Base-by-base conservation (phyloP, 2,113 vertebrate genomes). In the Syngnathus floridae region DNA sequence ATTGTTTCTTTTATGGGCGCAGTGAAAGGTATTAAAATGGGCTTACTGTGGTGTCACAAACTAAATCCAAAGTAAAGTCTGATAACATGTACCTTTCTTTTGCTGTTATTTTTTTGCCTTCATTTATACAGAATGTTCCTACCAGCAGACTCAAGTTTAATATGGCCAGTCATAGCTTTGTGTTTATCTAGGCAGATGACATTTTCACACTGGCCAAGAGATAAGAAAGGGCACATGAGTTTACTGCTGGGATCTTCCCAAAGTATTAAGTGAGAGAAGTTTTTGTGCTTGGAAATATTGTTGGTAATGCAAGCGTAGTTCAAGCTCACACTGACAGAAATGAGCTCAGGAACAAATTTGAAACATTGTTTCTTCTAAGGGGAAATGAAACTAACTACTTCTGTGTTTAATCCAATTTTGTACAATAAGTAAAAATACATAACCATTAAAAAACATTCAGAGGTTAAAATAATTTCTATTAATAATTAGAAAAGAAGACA, bases 191-290 rank as follows among this genome's bases (percentile, higher is more conserved):
- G 26, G 26, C 11, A 66, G 72, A 70, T 72, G 69, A 43, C 48
- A 41, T 62, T 70, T 71, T 65, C 49, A 38, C 51, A 26, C 11
- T 12, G n/a, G 19, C 0, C 14, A 46, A 21, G 14, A 12, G 22
- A 10, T 21, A 14, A 35, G 54, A 51, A 63, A 64, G 51, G 22
- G 36, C 54, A 65, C 55, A 22, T 21, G 54, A 59, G 7, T 63
- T 76, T n/a, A 2, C 52, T 62, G 63, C 64, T 74, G 73, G 40
- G 64, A 62, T 58, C 37, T 58, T 37, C 56, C 63, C n/a, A 22
- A 35, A 35, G 22, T 35, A 35, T 35, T 35, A 56, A 35, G 54
- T 43, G 36, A 60, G 40, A 55, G 40, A 57, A 41, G 66, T 26
- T 51, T 65, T 41, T 55, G 16, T 45, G 17, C 19, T 51, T 8